Evolutionary conservation across 2,888 invertebrate genomes (phyloP).

Genomic region (Leucoptera coffeella): DNA sequence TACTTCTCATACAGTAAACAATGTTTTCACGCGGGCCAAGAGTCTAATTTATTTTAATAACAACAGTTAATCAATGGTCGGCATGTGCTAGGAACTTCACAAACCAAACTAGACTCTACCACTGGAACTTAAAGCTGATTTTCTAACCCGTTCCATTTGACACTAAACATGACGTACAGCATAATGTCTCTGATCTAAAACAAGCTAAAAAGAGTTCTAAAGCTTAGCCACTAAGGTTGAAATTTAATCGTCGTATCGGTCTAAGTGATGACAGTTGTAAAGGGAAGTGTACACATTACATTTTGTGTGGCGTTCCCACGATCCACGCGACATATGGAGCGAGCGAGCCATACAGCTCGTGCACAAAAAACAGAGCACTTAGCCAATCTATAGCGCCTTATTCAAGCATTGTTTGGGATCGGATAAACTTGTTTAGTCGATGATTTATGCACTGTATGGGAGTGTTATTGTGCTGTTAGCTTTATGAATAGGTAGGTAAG

Average conservation of each 20-base stretch:
- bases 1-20: too few relatives aligned
- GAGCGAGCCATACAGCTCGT: conserved; percentile 37
- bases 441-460: too few relatives aligned
- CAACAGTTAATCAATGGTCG: conserved; percentile 27
- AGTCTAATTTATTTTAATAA: conserved; percentile 27
- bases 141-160: too few relatives aligned
- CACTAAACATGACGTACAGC: too few relatives aligned
- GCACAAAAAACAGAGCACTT: conserved; percentile 35
- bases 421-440: background rate
- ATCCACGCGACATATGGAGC: conserved; percentile 48
- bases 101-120: background rate
- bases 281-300: conserved; percentile 29
- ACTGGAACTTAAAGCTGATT: background rate
- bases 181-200: too few relatives aligned
- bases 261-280: conserved; percentile 3
- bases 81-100: conserved; percentile 17
- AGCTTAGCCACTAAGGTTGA: conserved; percentile 8
- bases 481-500: too few relatives aligned
- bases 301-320: conserved; percentile 43
- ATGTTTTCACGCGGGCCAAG: conserved; percentile 24
- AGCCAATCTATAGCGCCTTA: conserved; percentile 41
- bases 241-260: conserved; percentile 4
- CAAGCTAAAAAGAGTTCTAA: conserved; percentile 16
- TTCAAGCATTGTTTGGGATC: too few relatives aligned
- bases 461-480: too few relatives aligned